Base-by-base conservation (phyloP, 2,113 vertebrate species). In the Pterophyllum scalare region DNA sequence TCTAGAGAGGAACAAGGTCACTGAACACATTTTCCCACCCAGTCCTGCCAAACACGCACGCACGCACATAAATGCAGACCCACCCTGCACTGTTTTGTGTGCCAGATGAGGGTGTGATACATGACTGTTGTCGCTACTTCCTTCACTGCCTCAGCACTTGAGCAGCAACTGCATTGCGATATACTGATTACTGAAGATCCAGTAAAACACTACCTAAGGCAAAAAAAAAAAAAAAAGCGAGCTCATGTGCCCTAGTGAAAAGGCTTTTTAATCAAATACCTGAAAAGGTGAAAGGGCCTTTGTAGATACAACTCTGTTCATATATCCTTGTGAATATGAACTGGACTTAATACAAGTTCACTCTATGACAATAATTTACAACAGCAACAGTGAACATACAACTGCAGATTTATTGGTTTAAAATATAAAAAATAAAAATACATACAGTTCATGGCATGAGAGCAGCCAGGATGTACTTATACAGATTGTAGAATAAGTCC, bases 101-200 rank as follows among this genome's bases (percentile, higher is more conserved):
- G 88, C 91, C 91, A 93, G 87, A 93, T 88, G 90, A 93, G 92
- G 92, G 90, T 82, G 92, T 92, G 90, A 92, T 91, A 60, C 93
- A 92, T 89, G 87, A 82, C 80, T 84, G 82, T 89, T 90, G 91
- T 93, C 91, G 89, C 77, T 59, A 79, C 87, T 93, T 85, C 85
- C 79, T 88, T 86, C 83, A 87, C 74, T 88, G 82, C 89, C 75
- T 81, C 75, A 80, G 89, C 79, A 80, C 84, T 84, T 59, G 77
- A 26, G 33, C 52, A 86, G 79, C 78, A 90, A 88, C 83, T 61
- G 12, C 59, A 67, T 24, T 54, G 54, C 61, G 84, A 83, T 77
- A 81, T 70, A 67, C 67, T 26, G 56, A 77, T 76, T 35, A 7
- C 22, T 33, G 60, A 74, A 52, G 82, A 88, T 57, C 79, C 80